phyloP scores from a whole-genome alignment of 2,113 vertebrate species.

The Zeus faber region DNA sequence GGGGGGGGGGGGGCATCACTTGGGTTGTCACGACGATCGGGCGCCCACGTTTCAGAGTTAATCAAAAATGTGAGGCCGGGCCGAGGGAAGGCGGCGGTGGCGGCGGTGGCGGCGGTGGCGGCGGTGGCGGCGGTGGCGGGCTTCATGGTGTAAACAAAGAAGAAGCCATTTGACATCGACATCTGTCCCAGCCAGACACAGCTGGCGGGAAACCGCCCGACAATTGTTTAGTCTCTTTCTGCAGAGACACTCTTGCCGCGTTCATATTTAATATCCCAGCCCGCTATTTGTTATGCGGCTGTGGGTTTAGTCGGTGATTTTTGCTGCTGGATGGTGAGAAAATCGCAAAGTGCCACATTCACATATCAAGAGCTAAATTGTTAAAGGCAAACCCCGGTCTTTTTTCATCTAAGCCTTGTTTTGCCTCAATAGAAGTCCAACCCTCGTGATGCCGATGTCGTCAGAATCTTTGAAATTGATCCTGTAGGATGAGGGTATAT shows the following conservation, averaged over 20 bases:
- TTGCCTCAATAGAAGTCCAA: too few relatives aligned
- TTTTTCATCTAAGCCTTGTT: too few relatives aligned
- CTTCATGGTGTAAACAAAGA: conserved; percentile 51
- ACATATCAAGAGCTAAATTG: too few relatives aligned
- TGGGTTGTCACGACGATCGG: conserved; percentile 35
- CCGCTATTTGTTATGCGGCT: too few relatives aligned
- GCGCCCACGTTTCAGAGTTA: conserved; percentile 39
- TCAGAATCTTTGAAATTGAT: too few relatives aligned
- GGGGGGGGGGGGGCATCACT: conserved; percentile 33
- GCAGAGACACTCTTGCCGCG: conserved; percentile 48
- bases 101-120: conserved; percentile 3
- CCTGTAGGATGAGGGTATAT: too few relatives aligned
- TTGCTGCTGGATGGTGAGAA: too few relatives aligned
- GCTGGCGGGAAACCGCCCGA: conserved; percentile 47
- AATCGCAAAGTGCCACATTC: too few relatives aligned
- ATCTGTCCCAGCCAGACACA: conserved; percentile 62
- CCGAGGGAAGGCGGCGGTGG: conserved; percentile 17
- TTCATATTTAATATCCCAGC: conserved; percentile 40
- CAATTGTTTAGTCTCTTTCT: conserved; percentile 50
- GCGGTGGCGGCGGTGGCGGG: conserved; percentile 41
- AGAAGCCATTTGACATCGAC: conserved; percentile 59
- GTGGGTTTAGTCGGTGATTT: too few relatives aligned
- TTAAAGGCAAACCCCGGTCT: too few relatives aligned
- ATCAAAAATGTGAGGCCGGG: conserved; percentile 42
- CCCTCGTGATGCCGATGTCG: too few relatives aligned